Evolutionary conservation across 2,888 invertebrate species (phyloP).

Genomic region (Acrocera orbiculus): DNA sequence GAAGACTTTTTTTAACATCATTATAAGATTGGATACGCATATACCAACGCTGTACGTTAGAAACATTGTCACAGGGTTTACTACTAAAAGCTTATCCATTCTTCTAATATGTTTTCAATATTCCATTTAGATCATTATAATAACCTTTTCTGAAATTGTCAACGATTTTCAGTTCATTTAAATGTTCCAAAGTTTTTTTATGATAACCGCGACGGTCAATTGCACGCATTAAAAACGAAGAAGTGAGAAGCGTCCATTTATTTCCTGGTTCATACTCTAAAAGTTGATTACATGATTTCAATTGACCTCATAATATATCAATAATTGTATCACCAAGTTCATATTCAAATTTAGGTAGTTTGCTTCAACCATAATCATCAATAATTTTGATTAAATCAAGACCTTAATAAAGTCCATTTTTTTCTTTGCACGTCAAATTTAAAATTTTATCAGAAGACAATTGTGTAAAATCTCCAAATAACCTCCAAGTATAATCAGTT

Average conservation of each 20-base stretch:
- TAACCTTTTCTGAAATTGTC: conserved; percentile 54
- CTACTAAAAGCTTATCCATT: too few relatives aligned
- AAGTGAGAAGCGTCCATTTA: conserved; percentile 78
- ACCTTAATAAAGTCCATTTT: not conserved
- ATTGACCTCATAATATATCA: conserved; percentile 47
- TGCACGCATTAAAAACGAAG: conserved; percentile 62
- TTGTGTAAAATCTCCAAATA: too few relatives aligned
- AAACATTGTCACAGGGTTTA: conserved; percentile 45
- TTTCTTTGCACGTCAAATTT: conserved; percentile 2
- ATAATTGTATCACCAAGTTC: conserved; percentile 37
- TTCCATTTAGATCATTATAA: conserved; percentile 54
- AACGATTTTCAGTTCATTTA: conserved; percentile 42
- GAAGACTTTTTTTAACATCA: conserved; percentile 49
- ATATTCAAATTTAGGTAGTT: conserved; percentile 33
- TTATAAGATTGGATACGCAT: conserved; percentile 81
- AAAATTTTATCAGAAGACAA: too few relatives aligned
- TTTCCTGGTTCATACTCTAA: conserved; percentile 76
- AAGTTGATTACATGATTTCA: conserved; percentile 60
- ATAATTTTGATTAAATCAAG: conserved; percentile 11
- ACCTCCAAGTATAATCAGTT: too few relatives aligned
- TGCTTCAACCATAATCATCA: conserved; percentile 20
- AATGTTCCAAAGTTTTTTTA: conserved; percentile 39
- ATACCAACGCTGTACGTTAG: conserved; percentile 79
- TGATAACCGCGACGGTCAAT: conserved; percentile 45
- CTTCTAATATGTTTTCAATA: conserved; percentile 35